phyloP scores from a whole-genome alignment of 2,888 invertebrate genomes.

The Tetropium fuscum region DNA sequence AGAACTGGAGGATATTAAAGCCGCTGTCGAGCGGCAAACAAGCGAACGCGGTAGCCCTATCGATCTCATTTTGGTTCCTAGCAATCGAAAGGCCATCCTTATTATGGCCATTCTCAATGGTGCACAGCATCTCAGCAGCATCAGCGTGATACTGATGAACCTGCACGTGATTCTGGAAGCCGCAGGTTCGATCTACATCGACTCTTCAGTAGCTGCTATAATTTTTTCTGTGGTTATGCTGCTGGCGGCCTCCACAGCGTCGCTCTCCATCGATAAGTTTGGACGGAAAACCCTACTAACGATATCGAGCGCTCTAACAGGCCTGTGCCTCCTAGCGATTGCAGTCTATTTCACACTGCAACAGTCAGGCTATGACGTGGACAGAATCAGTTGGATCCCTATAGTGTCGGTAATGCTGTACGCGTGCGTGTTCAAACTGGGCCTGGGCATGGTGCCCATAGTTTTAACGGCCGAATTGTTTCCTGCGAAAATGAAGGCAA shows the following conservation, averaged over 20 bases:
- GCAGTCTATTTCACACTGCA: conserved; percentile 60
- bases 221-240: conserved; percentile 59
- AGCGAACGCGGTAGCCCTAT: conserved; percentile 57
- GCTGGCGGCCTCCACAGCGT: conserved; percentile 51
- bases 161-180: conserved; percentile 58
- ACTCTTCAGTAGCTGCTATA: conserved; percentile 51
- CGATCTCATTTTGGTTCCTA: conserved; percentile 57
- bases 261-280: conserved; percentile 55
- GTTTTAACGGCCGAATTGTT: conserved; percentile 63
- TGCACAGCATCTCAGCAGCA: conserved; percentile 61
- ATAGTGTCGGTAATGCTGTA: conserved; percentile 60
- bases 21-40: conserved; percentile 57
- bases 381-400: conserved; percentile 48
- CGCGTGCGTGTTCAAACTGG: conserved; percentile 59
- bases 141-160: conserved; percentile 63
- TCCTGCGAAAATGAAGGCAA: conserved; percentile 62
- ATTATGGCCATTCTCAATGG: conserved; percentile 61
- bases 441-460: conserved; percentile 62
- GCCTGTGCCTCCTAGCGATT: conserved; percentile 54
- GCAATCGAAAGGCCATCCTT: conserved; percentile 59
- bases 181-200: conserved; percentile 53
- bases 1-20: conserved; percentile 20
- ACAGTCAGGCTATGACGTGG: conserved; percentile 48
- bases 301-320: conserved; percentile 55
- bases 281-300: conserved; percentile 56